Base-by-base conservation (phyloP, 2,888 invertebrate genomes). In the Crocallis elinguaria region DNA sequence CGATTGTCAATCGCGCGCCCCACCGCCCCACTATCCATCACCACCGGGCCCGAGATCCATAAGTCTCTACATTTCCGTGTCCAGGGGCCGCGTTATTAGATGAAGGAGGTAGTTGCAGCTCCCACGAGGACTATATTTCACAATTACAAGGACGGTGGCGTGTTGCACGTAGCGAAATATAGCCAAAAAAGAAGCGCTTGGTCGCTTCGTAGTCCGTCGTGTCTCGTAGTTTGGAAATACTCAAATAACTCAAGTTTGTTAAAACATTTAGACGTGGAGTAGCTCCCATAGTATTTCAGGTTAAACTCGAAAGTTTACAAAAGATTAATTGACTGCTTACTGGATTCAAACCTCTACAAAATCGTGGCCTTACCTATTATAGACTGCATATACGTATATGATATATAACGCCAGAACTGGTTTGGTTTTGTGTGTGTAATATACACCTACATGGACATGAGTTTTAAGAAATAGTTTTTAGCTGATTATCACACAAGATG, bases 61-160 rank as follows among this genome's bases (percentile, higher is more conserved):
- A 44, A 44, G 39, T 35, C 39, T 39, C 13, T 12, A 38, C 33
- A 16, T 41, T 66, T 58, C 59, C 71, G 62, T 60, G 68, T 65
- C 64, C 60, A 63, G 70, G 76, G 79, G 76, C 70, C 67, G 64
- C 60, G 48, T 56, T 69, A 66, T 66, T 49, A 45, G 45, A 56
- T 56, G 33, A 33, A 56, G 58, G 51, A 62, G 71, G 71, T 71
- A 69, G 62, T 54, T 57, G 60, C 60, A 63, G 50, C 57, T 51
- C 85, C 80, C 87, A 37, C 59, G 80, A 81, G 88, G 67, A 60
- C 84, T 62, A 75, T 91, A 88, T 81, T 82, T 91, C 88, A 86
- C 88, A 83, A 88, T 91, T 90, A 92, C 75, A 65, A 63, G 58
- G 64, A 67, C 67, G 51, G 70, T 75, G 77, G 64, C 74, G 79